Base-by-base conservation (phyloP, 2,113 vertebrate genomes). In the Scatophagus argus region DNA sequence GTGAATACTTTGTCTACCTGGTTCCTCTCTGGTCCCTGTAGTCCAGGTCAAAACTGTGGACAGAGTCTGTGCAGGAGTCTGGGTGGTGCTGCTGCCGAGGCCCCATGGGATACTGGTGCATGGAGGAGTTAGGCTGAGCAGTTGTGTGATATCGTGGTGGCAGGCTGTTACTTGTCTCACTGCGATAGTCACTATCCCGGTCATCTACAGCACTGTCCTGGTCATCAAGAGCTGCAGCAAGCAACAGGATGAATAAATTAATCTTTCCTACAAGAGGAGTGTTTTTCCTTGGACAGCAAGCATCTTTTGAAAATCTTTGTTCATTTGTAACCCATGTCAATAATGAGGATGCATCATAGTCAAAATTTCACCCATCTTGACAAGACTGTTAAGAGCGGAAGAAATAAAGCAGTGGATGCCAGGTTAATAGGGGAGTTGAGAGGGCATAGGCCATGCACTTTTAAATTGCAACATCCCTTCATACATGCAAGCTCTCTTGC, bases 121-220 rank as follows among this genome's bases (percentile, higher is more conserved):
- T 82, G 0, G 98, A 99, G 29, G 97, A 97, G 3, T 97, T 98
- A 81, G 98, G 97, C 89, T 99, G 98, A 2, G 91, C 93, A 0
- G 97, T 97, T 0, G 95, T 97, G 87, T 97, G 97, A 91, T 95
- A 98, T 0, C 94, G 96, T 1, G 96, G 97, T 3, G 98, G 98
- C 43, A 97, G 79, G 90, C 97, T 97, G 91, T 91, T 98, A 89
- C 98, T 99, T 0, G 98, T 97, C 92, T 99, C 98, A 2, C 98
- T 99, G 78, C 97, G 96, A 77, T 99, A 99, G 93, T 99, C 98
- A 2, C 98, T 99, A 82, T 99, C 98, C 66, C 98, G 93, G 88
- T 99, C 98, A 39, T 99, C 98, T 8, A 97, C 95, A 0, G 97
- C 96, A 59, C 97, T 99, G 90, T 99, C 98, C 38, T 95, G 95